phyloP scores from a whole-genome alignment of 2,888 invertebrate genomes.

The Priocnemis perturbator region DNA sequence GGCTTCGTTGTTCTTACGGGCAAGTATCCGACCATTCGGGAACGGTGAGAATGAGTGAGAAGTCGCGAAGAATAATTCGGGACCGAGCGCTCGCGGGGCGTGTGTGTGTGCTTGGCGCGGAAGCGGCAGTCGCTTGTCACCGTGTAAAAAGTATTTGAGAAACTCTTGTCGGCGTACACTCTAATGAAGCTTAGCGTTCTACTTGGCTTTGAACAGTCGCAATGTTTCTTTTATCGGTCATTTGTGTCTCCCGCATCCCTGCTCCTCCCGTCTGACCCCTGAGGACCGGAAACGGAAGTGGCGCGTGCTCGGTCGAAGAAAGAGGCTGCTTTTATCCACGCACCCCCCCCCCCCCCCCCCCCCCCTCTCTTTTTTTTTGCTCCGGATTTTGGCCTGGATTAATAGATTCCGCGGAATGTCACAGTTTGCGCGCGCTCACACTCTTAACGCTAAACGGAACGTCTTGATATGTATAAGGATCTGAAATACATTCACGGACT shows the following conservation, averaged over 20 bases:
- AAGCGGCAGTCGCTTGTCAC: conserved; percentile 44
- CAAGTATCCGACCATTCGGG: no score
- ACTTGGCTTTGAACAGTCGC: conserved; percentile 60
- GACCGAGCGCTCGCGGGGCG: no score
- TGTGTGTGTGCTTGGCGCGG: no score
- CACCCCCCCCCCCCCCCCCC: conserved; percentile 17
- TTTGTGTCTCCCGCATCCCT: conserved; percentile 26
- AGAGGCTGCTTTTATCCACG: not conserved
- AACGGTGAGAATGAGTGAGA: no score
- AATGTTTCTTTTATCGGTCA: conserved; percentile 50
- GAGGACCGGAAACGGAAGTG: conserved; percentile 68
- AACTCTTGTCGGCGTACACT: conserved; percentile 53
- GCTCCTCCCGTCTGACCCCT: conserved; percentile 52
- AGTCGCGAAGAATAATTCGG: not conserved
- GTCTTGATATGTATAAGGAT: conserved; percentile 5
- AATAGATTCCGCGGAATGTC: conserved; percentile 12
- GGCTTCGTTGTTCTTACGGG: no score
- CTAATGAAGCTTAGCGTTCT: conserved; percentile 62
- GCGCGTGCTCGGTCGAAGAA: not conserved
- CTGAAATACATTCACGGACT: conserved; percentile 5
- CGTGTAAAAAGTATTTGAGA: conserved; percentile 63
- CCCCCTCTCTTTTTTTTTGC: not conserved
- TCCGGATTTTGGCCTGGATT: not conserved
- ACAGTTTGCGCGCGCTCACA: not conserved
- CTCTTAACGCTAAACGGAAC: not conserved